Evolutionary conservation across 2,888 invertebrate species (phyloP).

Genomic region (Hecatera dysodea): DNA sequence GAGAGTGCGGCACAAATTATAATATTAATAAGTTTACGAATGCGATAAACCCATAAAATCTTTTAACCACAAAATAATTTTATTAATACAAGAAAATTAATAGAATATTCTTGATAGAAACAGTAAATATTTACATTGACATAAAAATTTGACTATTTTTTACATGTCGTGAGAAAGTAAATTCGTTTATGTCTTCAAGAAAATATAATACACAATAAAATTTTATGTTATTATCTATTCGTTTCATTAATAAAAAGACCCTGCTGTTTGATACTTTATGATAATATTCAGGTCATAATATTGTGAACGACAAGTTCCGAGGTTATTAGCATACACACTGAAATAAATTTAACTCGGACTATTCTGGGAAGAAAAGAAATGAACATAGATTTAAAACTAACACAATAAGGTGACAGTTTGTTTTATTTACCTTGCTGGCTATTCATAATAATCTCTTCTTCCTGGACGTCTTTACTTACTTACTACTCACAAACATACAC

Average conservation of each 20-base stretch:
- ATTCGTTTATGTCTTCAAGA: constrained; percentile 50
- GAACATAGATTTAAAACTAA: neutral
- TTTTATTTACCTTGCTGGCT: neutral
- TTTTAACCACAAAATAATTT: constrained; percentile 32
- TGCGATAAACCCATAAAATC: constrained; percentile 30
- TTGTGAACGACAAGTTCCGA: constrained; percentile 50
- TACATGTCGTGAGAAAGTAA: constrained; percentile 55
- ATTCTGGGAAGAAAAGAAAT: neutral
- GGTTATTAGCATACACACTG: constrained; percentile 50
- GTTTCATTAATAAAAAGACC: constrained; percentile 58
- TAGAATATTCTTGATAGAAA: constrained; percentile 27
- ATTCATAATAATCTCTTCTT: neutral
- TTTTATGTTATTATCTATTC: constrained; percentile 59
- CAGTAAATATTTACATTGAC: constrained; percentile 54
- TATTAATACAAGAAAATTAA: constrained; percentile 36
- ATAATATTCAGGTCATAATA: constrained; percentile 53
- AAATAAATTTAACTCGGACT: constrained; percentile 26
- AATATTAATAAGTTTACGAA: constrained; percentile 41
- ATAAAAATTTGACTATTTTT: constrained; percentile 47
- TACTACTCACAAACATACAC: too few relatives aligned
- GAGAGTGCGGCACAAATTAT: constrained; percentile 22
- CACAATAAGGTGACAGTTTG: neutral
- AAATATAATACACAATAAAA: constrained; percentile 60
- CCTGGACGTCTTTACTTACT: too few relatives aligned
- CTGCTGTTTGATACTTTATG: constrained; percentile 53